Base-by-base conservation (phyloP, 2,888 invertebrate species). In the Spisula subtruncata region DNA sequence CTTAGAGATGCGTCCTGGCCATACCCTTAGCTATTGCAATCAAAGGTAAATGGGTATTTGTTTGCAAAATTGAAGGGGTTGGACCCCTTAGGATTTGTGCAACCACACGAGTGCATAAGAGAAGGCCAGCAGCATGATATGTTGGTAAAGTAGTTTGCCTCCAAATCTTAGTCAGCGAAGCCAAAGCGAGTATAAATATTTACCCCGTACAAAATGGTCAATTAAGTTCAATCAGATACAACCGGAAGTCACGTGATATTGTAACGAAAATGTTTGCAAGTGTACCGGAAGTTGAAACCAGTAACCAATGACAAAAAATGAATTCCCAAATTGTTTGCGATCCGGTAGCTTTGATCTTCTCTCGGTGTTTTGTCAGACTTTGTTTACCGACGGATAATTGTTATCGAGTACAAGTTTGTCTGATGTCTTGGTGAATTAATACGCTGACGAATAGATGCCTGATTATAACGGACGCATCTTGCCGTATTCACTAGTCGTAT, bases 301-400 rank as follows among this genome's bases (percentile, higher is more conserved):
- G 75, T 75, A 18, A 32, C 75, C 18, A 75, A 75, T 12, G 75
- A 75, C 75, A 75, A 75, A 75, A 75, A 32, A 32, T 32, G 75
- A 75, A 66, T 83, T 41, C 41, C 83, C 75, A 25, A 8, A 51
- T 12, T 87, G 87, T 87, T 83, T 83, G 75, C 83, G 14, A 46
- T 66, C 87, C 86, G 66, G 66, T 35, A 54, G 35, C 87, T 87
- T 87, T 87, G 51, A 87, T 87, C 83, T 87, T 71, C n/a, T 35
- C 54, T 54, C 83, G 8, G 32, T 87, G 87, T 87, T 87, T 41
- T 87, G 75, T 35, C 87, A 35, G 41, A 5, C 25, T 79, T 32
- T 87, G 54, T 87, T 83, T 83, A 46, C 87, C 16, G 25, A 75
- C 25, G 83, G 82, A 87, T 87, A 81, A 83, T 75, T 18, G 29